Conservation (phyloP, 2,888 invertebrate genomes). For the Aleiodes testaceus region DNA sequence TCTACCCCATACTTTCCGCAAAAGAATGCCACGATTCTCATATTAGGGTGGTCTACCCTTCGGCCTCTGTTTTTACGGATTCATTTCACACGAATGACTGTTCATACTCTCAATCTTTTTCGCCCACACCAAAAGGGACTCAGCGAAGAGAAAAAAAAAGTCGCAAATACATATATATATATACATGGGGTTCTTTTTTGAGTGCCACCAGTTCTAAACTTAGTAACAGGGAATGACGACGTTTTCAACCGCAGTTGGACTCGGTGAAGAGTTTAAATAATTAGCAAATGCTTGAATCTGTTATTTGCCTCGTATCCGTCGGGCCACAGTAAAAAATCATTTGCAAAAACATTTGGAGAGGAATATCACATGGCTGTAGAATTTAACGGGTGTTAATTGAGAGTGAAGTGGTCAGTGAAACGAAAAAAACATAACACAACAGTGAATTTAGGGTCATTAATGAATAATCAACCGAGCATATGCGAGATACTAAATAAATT, state of each 20-base stretch:
- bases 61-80: slow-evolving; percentile 49
- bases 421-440: background rate
- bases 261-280: slow-evolving; percentile 50
- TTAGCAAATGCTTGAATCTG: slow-evolving; percentile 48
- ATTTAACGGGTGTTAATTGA: slow-evolving; percentile 36
- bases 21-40: slow-evolving; percentile 45
- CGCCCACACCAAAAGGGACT: slow-evolving; percentile 25
- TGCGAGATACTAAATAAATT: too few species aligned
- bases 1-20: background rate
- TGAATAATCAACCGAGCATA: background rate
- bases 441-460: background rate
- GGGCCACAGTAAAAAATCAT: slow-evolving; percentile 31
- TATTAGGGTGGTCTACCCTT: slow-evolving; percentile 32
- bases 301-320: slow-evolving; percentile 36
- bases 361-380: slow-evolving; percentile 13
- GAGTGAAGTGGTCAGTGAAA: slow-evolving; percentile 25
- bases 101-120: slow-evolving; percentile 8
- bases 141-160: slow-evolving; percentile 23
- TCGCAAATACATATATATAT: slow-evolving; percentile 24
- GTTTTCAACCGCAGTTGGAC: slow-evolving; percentile 40
- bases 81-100: slow-evolving; percentile 51
- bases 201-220: slow-evolving; percentile 49
- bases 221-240: slow-evolving; percentile 48
- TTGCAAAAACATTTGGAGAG: slow-evolving; percentile 19
- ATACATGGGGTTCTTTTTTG: slow-evolving; percentile 8